Percentiles rank a stretch among this genome's conserved stretches.
These are phyloP conservation scores for Xenops minutus DNA, from an alignment of 2,797 vertebrate genomes.

Conservation along the genomic window DNA sequence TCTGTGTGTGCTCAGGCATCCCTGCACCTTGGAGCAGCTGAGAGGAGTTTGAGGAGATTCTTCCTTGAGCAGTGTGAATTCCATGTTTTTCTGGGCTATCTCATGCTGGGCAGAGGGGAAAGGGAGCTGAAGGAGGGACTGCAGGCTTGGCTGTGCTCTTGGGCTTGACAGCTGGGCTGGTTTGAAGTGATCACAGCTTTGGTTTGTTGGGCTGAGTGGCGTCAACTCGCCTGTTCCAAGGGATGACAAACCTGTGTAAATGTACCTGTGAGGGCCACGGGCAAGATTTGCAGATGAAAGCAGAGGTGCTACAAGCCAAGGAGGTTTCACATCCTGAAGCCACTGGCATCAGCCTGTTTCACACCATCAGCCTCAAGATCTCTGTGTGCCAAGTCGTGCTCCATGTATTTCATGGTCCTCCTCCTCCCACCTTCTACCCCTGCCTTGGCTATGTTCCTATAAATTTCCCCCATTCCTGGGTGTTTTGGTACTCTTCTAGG, in stretches of 20 bases:
- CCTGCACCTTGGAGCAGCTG: background rate
- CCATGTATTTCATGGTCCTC: background rate
- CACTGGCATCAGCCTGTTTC: background rate
- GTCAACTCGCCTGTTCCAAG: accelerated
- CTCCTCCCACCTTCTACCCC: background rate
- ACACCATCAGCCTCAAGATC: background rate
- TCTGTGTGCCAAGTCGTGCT: background rate
- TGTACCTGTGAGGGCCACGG: background rate
- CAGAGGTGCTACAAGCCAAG: background rate
- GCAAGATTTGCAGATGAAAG: background rate
- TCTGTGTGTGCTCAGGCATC: background rate
- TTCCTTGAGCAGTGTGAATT: background rate
- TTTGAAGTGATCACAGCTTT: background rate
- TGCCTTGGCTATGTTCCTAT: background rate
- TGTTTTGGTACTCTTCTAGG: background rate
- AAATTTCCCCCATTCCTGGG: background rate
- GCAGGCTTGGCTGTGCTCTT: background rate
- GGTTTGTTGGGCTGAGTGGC: background rate
- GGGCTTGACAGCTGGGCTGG: background rate
- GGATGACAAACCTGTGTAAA: background rate
- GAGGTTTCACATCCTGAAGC: background rate
- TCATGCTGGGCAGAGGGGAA: background rate
- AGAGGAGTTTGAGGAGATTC: background rate
- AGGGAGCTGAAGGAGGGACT: background rate
- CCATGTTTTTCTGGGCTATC: background rate